phyloP scores from a whole-genome alignment of 2,888 invertebrate species.

The Drosophila kuntzei region DNA sequence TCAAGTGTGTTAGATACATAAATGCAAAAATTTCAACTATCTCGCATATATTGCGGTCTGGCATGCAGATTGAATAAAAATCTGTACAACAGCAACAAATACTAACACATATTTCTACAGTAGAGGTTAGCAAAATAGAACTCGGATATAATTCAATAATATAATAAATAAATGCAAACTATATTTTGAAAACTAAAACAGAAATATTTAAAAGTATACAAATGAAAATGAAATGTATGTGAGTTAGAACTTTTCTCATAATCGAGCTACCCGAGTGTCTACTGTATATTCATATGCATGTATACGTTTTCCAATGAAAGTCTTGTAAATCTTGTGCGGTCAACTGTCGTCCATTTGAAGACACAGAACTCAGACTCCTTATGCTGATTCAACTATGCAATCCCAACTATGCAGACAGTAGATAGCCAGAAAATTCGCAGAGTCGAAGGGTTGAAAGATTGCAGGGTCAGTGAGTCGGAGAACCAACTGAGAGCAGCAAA shows the following conservation, averaged over 20 bases:
- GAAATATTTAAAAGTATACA: background rate
- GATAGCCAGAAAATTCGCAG: background rate
- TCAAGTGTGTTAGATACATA: background rate
- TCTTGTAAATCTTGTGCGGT: constrained; percentile 30
- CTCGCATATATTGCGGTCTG: constrained; percentile 11
- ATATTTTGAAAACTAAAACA: background rate
- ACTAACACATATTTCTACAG: constrained; percentile 1
- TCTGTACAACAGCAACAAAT: background rate
- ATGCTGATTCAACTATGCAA: constrained; percentile 10
- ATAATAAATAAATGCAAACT: too few species aligned
- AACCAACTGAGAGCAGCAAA: constrained; percentile 5
- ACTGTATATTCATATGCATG: background rate
- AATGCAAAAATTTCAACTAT: constrained; percentile 20
- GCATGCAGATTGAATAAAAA: constrained; percentile 39
- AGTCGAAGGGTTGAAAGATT: background rate
- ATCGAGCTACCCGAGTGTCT: too few species aligned
- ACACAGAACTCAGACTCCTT: constrained; percentile 2
- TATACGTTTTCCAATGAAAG: constrained; percentile 9
- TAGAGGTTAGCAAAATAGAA: background rate
- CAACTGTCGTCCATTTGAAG: constrained; percentile 25
- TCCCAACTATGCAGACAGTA: constrained; percentile 19
- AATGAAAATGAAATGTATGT: background rate
- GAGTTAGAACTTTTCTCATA: background rate
- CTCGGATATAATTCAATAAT: background rate
- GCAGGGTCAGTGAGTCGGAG: background rate